phyloP scores from a whole-genome alignment of 2,888 invertebrate genomes.

The Andrena minutula region DNA sequence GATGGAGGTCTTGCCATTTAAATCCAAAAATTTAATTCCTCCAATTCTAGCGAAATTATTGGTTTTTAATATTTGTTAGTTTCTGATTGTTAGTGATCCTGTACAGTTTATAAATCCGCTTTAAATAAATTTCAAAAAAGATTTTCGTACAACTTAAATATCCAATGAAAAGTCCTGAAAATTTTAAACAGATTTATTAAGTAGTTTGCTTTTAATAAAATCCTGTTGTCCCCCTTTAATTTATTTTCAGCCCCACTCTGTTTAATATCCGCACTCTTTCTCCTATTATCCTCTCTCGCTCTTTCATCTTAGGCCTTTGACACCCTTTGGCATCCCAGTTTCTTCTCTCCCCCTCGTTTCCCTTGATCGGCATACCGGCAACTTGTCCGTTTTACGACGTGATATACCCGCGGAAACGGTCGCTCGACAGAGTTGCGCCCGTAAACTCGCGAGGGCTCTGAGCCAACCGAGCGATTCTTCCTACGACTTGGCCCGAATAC shows the following conservation, averaged over 20 bases:
- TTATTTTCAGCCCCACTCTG: not conserved
- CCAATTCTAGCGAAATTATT: no score
- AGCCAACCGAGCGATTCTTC: slow-evolving; percentile 41
- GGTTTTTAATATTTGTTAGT: no score
- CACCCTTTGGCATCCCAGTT: not conserved
- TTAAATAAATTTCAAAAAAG: no score
- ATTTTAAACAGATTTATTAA: no score
- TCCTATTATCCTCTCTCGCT: not conserved
- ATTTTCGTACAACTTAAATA: no score
- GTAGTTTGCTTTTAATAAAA: not conserved
- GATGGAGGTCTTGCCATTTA: no score
- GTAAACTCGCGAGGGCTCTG: slow-evolving; percentile 52
- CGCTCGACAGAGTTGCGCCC: slow-evolving; percentile 55
- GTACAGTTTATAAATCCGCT: no score
- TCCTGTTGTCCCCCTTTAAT: not conserved
- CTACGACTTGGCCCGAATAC: slow-evolving; percentile 24
- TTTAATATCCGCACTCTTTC: not conserved
- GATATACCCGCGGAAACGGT: slow-evolving; percentile 61
- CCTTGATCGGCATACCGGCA: slow-evolving; percentile 43
- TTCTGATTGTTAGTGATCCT: no score
- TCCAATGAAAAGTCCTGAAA: no score
- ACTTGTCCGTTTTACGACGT: slow-evolving; percentile 66
- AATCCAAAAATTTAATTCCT: no score
- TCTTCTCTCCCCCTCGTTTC: not conserved
- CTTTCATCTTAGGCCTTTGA: not conserved